These are phyloP conservation scores for Musca domestica DNA, from an alignment of 1,140 invertebrate species.

Conservation along the genomic window DNA sequence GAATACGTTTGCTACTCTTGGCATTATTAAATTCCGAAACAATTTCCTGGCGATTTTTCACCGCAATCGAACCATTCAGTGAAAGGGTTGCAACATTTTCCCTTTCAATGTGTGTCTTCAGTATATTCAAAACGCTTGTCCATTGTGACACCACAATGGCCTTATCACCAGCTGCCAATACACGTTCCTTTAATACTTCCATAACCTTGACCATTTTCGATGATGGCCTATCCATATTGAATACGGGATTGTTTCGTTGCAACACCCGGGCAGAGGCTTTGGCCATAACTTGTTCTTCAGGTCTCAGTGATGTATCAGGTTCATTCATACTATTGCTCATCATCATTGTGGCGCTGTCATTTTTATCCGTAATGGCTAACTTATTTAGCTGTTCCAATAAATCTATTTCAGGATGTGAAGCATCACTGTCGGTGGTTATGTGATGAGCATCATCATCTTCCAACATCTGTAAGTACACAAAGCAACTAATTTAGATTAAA, in stretches of 20 bases:
- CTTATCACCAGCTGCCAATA: slow-evolving; percentile 66
- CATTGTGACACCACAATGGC: slow-evolving; percentile 87
- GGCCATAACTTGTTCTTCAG: slow-evolving; percentile 44
- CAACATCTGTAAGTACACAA: slow-evolving; percentile 57
- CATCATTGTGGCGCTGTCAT: slow-evolving; percentile 6
- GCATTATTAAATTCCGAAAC: slow-evolving; percentile 72
- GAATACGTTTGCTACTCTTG: slow-evolving; percentile 58
- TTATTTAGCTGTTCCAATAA: slow-evolving; percentile 63
- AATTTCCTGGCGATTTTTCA: slow-evolving; percentile 62
- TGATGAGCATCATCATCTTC: slow-evolving; percentile 56
- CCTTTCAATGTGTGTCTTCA: slow-evolving; percentile 62
- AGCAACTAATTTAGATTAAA: background rate
- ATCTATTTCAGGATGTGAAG: slow-evolving; percentile 56
- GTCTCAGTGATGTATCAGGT: slow-evolving; percentile 23
- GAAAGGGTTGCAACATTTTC: slow-evolving; percentile 58
- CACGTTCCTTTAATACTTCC: slow-evolving; percentile 58
- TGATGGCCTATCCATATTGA: slow-evolving; percentile 59
- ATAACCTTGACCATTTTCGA: slow-evolving; percentile 68
- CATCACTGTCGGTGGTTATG: slow-evolving; percentile 51
- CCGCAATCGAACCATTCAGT: slow-evolving; percentile 68
- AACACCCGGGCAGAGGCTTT: slow-evolving; percentile 60
- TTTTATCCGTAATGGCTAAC: slow-evolving; percentile 57
- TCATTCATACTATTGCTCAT: slow-evolving; percentile 25
- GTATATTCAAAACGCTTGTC: slow-evolving; percentile 71
- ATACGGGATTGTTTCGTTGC: slow-evolving; percentile 68